These are phyloP conservation scores for Nephotettix cincticeps DNA, from an alignment of 1,140 invertebrate genomes.

Conservation along the genomic window DNA sequence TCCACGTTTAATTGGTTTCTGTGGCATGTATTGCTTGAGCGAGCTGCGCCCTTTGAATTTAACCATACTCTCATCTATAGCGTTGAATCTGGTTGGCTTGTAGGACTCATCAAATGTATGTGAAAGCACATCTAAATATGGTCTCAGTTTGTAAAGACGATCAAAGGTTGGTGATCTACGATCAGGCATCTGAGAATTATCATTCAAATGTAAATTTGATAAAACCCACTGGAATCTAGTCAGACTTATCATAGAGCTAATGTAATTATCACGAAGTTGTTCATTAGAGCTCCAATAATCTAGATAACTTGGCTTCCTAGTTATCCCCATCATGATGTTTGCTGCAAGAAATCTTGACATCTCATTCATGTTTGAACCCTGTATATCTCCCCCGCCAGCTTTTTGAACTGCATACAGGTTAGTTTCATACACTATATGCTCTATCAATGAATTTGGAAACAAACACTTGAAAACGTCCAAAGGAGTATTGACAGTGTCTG, in stretches of 20 bases:
- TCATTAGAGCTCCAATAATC: slow-evolving; percentile 46
- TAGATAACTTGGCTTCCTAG: slow-evolving; percentile 38
- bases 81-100: slow-evolving; percentile 26
- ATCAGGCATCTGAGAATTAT: slow-evolving; percentile 37
- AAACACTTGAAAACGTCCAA: not conserved
- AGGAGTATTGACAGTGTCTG: no score
- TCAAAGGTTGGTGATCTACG: slow-evolving; percentile 34
- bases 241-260: slow-evolving; percentile 45
- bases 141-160: slow-evolving; percentile 41
- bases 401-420: slow-evolving; percentile 37
- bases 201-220: slow-evolving; percentile 41
- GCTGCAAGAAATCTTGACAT: slow-evolving; percentile 39
- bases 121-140: slow-evolving; percentile 27
- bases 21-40: slow-evolving; percentile 40
- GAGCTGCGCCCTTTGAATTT: slow-evolving; percentile 39
- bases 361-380: slow-evolving; percentile 34
- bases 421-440: slow-evolving; percentile 33
- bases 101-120: slow-evolving; percentile 23
- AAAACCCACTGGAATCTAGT: slow-evolving; percentile 48
- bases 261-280: slow-evolving; percentile 44
- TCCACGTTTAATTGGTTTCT: slow-evolving; percentile 38
- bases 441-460: not conserved
- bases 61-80: slow-evolving; percentile 40
- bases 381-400: slow-evolving; percentile 30
- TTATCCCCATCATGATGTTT: slow-evolving; percentile 40